These are phyloP conservation scores for Ophraella communa DNA, from an alignment of 2,888 invertebrate genomes.

Conservation along the genomic window DNA sequence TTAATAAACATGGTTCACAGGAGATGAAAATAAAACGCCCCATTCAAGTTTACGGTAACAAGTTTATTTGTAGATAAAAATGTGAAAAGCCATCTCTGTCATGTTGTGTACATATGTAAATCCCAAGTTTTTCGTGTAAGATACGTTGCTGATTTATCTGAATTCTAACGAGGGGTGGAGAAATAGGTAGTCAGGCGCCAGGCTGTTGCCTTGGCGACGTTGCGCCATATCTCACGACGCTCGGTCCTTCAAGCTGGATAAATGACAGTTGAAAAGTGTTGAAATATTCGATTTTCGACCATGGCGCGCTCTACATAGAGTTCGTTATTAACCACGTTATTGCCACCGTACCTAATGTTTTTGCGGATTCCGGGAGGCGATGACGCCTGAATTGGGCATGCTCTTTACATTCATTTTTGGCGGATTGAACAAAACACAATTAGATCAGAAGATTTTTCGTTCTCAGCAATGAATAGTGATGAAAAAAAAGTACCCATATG, in stretches of 20 bases:
- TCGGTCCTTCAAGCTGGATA: slow-evolving; percentile 29
- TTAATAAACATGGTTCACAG: neutral
- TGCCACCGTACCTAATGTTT: slow-evolving; percentile 22
- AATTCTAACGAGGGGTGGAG: slow-evolving; percentile 48
- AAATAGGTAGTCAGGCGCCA: slow-evolving; percentile 51
- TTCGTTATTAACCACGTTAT: slow-evolving; percentile 25
- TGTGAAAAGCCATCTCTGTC: slow-evolving; percentile 45
- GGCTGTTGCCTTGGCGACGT: slow-evolving; percentile 56
- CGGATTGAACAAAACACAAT: slow-evolving; percentile 19
- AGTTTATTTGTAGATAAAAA: slow-evolving; percentile 36
- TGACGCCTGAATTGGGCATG: slow-evolving; percentile 20
- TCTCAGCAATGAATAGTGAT: no score
- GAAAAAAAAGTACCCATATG: no score
- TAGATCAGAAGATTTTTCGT: slow-evolving; percentile 11
- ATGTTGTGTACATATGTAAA: slow-evolving; percentile 53
- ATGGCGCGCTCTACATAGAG: slow-evolving; percentile 23
- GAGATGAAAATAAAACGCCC: neutral
- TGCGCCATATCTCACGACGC: slow-evolving; percentile 47
- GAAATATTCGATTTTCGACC: slow-evolving; percentile 28
- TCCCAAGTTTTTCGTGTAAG: slow-evolving; percentile 51
- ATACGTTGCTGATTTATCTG: slow-evolving; percentile 53
- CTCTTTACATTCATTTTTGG: slow-evolving; percentile 2
- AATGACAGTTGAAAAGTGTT: slow-evolving; percentile 30
- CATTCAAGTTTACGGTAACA: slow-evolving; percentile 17
- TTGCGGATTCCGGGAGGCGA: slow-evolving; percentile 15